Evolutionary conservation across 2,797 vertebrate species (phyloP).

Genomic region (Simalia tracyae): DNA sequence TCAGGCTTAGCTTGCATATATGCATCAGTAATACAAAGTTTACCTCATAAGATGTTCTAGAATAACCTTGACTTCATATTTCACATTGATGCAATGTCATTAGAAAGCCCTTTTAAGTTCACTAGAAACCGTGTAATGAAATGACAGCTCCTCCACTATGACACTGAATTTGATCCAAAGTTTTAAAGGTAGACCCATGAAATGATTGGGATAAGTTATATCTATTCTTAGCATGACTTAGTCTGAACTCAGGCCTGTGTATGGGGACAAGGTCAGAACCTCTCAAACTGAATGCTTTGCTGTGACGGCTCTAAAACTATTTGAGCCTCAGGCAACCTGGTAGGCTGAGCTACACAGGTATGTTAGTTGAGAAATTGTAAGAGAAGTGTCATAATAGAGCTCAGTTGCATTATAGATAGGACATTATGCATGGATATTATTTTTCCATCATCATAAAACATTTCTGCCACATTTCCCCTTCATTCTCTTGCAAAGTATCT

Average conservation of each 20-base stretch:
- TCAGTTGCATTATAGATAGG: neutral
- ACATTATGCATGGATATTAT: neutral
- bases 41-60: neutral
- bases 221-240: neutral
- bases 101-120: neutral
- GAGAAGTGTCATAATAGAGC: neutral
- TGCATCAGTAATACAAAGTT: neutral
- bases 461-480: neutral
- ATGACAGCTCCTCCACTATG: neutral
- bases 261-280: neutral
- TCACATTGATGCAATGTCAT: neutral
- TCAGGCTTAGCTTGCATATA: neutral
- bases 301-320: neutral
- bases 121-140: neutral
- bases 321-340: neutral
- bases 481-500: neutral
- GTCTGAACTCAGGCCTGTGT: neutral
- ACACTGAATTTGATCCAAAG: neutral
- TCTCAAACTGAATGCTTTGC: neutral
- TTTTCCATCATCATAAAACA: neutral
- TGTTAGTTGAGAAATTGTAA: neutral
- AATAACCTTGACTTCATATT: neutral
- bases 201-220: neutral
- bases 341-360: neutral
- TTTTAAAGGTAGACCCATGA: neutral